Evolutionary conservation across 2,113 vertebrate genomes (phyloP), one percentile per base, ranked within the genome.

Genomic region (Eubucco bourcierii): DNA sequence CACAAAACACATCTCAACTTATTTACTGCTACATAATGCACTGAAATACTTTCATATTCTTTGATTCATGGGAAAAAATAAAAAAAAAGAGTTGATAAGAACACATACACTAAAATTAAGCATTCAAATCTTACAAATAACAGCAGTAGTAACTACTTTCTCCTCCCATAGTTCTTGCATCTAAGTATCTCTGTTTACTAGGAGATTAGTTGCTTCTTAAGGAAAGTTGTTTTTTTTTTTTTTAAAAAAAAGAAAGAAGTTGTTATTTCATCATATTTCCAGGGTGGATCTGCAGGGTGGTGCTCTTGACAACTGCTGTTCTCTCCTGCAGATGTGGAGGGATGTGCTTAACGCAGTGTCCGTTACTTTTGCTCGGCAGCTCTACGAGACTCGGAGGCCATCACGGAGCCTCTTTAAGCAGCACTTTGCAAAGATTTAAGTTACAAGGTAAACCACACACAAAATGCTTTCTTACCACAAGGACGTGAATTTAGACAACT

Each of bases 311-410:
- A 53, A 2, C 66, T 23, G 46, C 4, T 58, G 15, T 27, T 18
- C n/a, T 68, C 47, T 47, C 21, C 34, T 29, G 28, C 27, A 39
- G 41, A 67, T 6, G 44, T 12, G 66, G 23, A 53, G 34, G 52
- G 21, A 52, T 19, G 17, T 16, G 15, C 15, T 3, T 12, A 41
- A 33, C 0, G 0, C 28, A 10, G 10, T 0, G 20, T 7, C 52
- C 0, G 0, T 10, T 58, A 27, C 64, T 65, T 1, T 3, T 61
- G 46, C 73, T n/a, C n/a, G n/a, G n/a, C n/a, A n/a, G n/a, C n/a
- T 52, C 41, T 17, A 24, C 15, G 63, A 41, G 61, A 39, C 14
- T 10, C 4, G 5, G 47, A 64, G 50, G 39, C 15, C 29, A 33
- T 11, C 2, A 1, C 47, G 0, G 0, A 63, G 34, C 7, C 64